Conservation (phyloP, 2,113 vertebrate genomes). For the Perognathus longimembris region DNA sequence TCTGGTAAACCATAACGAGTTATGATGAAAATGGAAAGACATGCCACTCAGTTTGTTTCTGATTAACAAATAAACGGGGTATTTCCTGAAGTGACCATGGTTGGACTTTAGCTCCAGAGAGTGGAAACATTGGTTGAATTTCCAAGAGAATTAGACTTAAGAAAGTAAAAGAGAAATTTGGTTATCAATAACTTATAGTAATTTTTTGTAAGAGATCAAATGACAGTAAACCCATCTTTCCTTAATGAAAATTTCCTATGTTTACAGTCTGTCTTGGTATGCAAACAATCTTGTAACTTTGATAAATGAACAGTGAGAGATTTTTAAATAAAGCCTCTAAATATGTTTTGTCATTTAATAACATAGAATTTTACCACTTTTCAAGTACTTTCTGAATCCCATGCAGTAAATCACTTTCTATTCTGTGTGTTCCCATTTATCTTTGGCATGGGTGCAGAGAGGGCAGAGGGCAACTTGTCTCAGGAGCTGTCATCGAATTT, state of each 20-base stretch:
- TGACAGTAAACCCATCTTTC: slow-evolving; percentile 88
- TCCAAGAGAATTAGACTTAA: slow-evolving; percentile 86
- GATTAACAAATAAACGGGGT: slow-evolving; percentile 88
- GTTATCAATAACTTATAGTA: slow-evolving; percentile 85
- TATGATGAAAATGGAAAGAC: slow-evolving; percentile 85
- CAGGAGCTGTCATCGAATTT: slow-evolving; percentile 77
- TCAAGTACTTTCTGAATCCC: slow-evolving; percentile 81
- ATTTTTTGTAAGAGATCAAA: slow-evolving; percentile 87
- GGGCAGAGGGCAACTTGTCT: slow-evolving; percentile 76
- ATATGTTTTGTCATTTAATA: slow-evolving; percentile 87
- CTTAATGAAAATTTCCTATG: slow-evolving; percentile 88
- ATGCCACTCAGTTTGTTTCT: slow-evolving; percentile 85
- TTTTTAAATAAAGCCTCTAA: slow-evolving; percentile 84
- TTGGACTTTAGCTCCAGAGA: slow-evolving; percentile 82
- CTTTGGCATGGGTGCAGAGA: slow-evolving; percentile 56
- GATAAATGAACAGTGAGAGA: slow-evolving; percentile 88
- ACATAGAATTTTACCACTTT: slow-evolving; percentile 82
- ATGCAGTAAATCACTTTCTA: slow-evolving; percentile 73
- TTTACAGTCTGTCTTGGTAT: slow-evolving; percentile 89
- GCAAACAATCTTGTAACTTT: slow-evolving; percentile 88
- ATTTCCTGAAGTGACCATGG: slow-evolving; percentile 86
- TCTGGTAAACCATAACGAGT: slow-evolving; percentile 85
- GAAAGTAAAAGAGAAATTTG: slow-evolving; percentile 84
- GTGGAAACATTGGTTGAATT: slow-evolving; percentile 88
- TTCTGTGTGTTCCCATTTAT: slow-evolving; percentile 75